Evolutionary conservation across 2,797 vertebrate species (phyloP), one percentile per base, ranked within the genome.

Genomic region (Sebastes taczanowskii): DNA sequence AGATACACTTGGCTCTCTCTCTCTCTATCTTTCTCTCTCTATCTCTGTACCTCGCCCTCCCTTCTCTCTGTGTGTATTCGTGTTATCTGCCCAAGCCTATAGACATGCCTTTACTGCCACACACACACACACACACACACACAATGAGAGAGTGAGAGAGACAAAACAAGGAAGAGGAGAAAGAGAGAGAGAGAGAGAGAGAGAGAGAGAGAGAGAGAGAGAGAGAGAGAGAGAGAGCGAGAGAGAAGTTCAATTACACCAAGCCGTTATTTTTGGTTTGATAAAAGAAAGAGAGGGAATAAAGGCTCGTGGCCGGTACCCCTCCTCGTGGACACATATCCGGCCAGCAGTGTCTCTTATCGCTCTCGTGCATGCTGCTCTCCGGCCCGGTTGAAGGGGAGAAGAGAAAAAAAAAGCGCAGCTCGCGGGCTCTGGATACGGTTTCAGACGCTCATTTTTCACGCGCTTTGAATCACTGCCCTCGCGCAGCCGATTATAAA

Each of bases 371-470:
- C 90, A 88, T 52, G 79, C 83, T 46, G 77, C 83, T 79, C 72
- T 55, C 59, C 74, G 75, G 80, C 55, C 71, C 67, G 79, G 64
- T 56, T 71, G 22, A 60, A 62, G 5, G 11, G 4, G 5, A 22
- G 22, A 88, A 88, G 7, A 2, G 5, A 5, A 5, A 27, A 29
- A 27, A 27, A 86, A 88, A 73, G 66, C 23, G 61, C 34, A 73
- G 73, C 91, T 84, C 82, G 64, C 81, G 75, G 90, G 84, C 78
- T 78, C 75, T 81, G 92, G 88, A 88, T 92, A 83, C 83, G 69
- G 84, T 88, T 92, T 85, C 90, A 77, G 67, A 27, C 35, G 78
- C 68, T 93, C 87, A 90, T 94, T 91, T 94, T 92, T 92, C 89
- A 92, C 82, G 77, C 72, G 89, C 89, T 78, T 83, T 87, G 85